Conservation (phyloP, 2,797 vertebrate species). For the Oryzias dopingdopingensis region DNA sequence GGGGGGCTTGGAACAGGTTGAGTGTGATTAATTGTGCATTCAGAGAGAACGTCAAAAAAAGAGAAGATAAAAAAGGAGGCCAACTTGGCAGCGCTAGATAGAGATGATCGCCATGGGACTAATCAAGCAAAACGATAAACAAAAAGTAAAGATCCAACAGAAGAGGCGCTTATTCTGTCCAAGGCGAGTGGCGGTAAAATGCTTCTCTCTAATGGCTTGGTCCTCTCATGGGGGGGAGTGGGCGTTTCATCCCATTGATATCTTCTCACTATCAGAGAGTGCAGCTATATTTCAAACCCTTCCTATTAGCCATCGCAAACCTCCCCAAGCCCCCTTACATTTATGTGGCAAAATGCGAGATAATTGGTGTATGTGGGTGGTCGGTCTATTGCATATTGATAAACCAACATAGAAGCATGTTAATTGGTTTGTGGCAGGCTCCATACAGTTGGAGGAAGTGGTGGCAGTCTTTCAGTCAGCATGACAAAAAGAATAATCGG, state of each 20-base stretch:
- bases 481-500: slow-evolving; percentile 20
- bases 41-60: slow-evolving; percentile 20
- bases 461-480: slow-evolving; percentile 52
- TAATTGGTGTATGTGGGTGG: slow-evolving; percentile 50
- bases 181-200: slow-evolving; percentile 38
- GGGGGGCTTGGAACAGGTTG: slow-evolving; percentile 37
- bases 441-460: slow-evolving; percentile 26
- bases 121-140: slow-evolving; percentile 51
- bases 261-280: slow-evolving; percentile 43
- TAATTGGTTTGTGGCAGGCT: slow-evolving; percentile 62
- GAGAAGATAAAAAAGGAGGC: slow-evolving; percentile 35
- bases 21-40: slow-evolving; percentile 47
- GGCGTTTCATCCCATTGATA: slow-evolving; percentile 57
- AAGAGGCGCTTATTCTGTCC: slow-evolving; percentile 29
- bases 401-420: slow-evolving; percentile 34
- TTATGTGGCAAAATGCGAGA: slow-evolving; percentile 31
- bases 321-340: slow-evolving; percentile 11
- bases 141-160: slow-evolving; percentile 42
- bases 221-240: slow-evolving; percentile 20
- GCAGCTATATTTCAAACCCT: slow-evolving; percentile 25
- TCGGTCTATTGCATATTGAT: slow-evolving; percentile 52
- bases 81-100: slow-evolving; percentile 37
- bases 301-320: slow-evolving; percentile 11
- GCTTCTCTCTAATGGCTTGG: slow-evolving; percentile 38
- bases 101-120: slow-evolving; percentile 41